Evolutionary conservation across 2,888 invertebrate genomes (phyloP), one percentile per base, ranked within the genome.

Genomic region (Nomada ruficornis): DNA sequence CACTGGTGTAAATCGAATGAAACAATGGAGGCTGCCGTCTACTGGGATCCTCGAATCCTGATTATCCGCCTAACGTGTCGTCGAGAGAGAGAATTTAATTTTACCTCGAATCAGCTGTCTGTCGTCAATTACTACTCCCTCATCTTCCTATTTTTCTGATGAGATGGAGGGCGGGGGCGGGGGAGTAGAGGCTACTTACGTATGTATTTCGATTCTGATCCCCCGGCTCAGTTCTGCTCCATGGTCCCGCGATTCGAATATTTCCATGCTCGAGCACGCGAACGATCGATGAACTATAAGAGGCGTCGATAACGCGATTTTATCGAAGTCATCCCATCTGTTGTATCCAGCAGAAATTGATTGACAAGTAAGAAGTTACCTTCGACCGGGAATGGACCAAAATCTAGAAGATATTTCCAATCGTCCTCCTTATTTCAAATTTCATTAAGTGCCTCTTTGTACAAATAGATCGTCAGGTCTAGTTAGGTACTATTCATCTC

Each of bases 1-100:
- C 86, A 82, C 82, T 88, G 92, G 92, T 92, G 92, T 91, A 92
- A 92, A 92, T 92, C 92, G 92, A 92, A 92, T 92, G 92, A 92
- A 92, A 92, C 92, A 92, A 92, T 92, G 90, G 91, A 88, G 88
- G 69, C 80, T 76, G 71, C 77, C 81, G 84, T 87, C 89, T 87
- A 85, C 87, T 80, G 67, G 85, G 88, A 89, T 89, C 85, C 89
- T 89, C 86, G 77, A 87, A 88, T 87, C 87, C 85, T 84, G 86
- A 83, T 88, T 86, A 88, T 88, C 88, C 88, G 85, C 75, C 88
- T 86, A 84, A 85, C 86, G 84, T 83, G 86, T 88, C 84, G 87
- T 86, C 85, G 88, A 84, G 83, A 85, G 86, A 83, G 85, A 77
- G 85, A 85, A 88, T 88, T 86, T 86, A 88, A 88, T 88, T 85